These are phyloP conservation scores for Drosophila littoralis DNA, from an alignment of 1,140 invertebrate genomes.

Conservation along the genomic window DNA sequence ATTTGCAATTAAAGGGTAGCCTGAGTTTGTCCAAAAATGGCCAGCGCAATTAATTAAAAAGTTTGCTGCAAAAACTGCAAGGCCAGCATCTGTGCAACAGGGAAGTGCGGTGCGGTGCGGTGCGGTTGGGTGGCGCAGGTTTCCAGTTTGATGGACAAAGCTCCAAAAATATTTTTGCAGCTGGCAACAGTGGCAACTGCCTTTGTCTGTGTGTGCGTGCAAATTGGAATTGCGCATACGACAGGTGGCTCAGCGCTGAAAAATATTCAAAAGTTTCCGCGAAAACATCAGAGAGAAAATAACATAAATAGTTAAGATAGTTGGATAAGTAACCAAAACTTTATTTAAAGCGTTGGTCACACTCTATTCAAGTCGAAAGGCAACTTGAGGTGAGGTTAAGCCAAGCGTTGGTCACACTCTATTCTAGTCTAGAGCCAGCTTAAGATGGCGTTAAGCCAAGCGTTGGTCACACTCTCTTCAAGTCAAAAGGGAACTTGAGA, in stretches of 20 bases:
- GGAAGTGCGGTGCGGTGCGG: background rate
- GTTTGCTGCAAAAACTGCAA: slow-evolving; percentile 52
- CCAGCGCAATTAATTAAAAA: slow-evolving; percentile 77
- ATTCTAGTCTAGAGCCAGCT: no score
- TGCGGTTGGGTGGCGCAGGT: background rate
- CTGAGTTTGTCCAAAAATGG: slow-evolving; percentile 51
- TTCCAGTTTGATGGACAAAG: slow-evolving; percentile 25
- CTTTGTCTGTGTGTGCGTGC: slow-evolving; percentile 11
- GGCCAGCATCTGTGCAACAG: slow-evolving; percentile 2
- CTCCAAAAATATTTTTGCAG: slow-evolving; percentile 58
- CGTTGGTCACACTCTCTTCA: no score
- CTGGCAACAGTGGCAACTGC: slow-evolving; percentile 9
- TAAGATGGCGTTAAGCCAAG: no score
- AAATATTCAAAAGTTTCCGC: background rate
- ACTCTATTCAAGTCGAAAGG: no score
- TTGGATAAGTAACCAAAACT: no score
- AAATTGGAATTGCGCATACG: slow-evolving; percentile 57
- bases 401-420: no score
- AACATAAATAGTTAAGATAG: background rate
- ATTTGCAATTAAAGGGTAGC: slow-evolving; percentile 56
- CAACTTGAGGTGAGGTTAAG: no score
- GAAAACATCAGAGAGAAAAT: background rate
- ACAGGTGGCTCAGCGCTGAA: slow-evolving; percentile 25
- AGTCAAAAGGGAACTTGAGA: no score
- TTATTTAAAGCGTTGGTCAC: no score